These are phyloP conservation scores for Chaetophractus vellerosus DNA, from an alignment of 2,797 vertebrate species.

Conservation along the genomic window DNA sequence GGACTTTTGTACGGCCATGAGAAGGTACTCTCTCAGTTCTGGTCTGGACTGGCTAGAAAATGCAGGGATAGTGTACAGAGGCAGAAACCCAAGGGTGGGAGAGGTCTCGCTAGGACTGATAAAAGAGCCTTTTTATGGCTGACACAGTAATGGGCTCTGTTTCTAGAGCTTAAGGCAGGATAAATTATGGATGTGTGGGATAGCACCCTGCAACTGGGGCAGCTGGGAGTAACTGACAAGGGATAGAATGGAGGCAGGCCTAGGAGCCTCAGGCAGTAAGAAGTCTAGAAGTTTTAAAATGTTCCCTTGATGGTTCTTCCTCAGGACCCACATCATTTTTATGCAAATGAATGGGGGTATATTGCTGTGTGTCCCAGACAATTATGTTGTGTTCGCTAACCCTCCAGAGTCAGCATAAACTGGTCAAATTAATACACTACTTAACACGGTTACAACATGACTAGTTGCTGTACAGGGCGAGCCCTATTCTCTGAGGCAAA, in stretches of 20 bases:
- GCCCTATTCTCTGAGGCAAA: neutral
- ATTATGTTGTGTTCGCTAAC: neutral
- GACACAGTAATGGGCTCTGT: neutral
- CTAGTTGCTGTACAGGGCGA: neutral
- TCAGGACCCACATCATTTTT: conserved; percentile 12
- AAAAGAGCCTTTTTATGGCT: neutral
- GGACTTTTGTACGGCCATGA: neutral
- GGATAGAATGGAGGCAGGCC: neutral
- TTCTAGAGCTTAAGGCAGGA: neutral
- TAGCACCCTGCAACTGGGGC: neutral
- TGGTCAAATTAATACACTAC: neutral
- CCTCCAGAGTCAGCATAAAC: neutral
- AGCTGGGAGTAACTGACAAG: neutral
- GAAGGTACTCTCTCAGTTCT: conserved; percentile 6
- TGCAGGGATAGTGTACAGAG: neutral
- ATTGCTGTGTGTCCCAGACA: neutral
- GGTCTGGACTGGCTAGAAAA: conserved; percentile 2
- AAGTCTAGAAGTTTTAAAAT: conserved; percentile 31
- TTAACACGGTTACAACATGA: neutral
- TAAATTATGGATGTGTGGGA: neutral
- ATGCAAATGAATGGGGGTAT: neutral
- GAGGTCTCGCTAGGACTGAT: neutral
- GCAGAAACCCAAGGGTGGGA: neutral
- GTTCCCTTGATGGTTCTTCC: neutral
- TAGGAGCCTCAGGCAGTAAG: neutral